These are phyloP conservation scores for Sesamia nonagrioides DNA, from an alignment of 1,140 invertebrate species.

Conservation along the genomic window DNA sequence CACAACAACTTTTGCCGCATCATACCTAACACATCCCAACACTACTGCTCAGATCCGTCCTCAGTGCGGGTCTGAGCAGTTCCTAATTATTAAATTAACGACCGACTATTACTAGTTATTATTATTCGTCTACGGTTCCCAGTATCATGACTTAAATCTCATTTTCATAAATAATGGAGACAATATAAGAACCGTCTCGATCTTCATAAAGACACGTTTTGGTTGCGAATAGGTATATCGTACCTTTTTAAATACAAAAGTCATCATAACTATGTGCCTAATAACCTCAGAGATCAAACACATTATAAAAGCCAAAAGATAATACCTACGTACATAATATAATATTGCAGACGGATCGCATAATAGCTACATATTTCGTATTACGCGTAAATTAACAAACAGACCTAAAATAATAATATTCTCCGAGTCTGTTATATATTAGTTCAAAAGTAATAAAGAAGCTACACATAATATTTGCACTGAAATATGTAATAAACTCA, in stretches of 20 bases:
- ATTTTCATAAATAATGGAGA: too few relatives aligned
- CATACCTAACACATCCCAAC: too few relatives aligned
- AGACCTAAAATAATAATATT: conserved; percentile 25
- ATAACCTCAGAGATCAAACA: background rate
- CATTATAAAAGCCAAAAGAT: background rate
- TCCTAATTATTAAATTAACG: too few relatives aligned
- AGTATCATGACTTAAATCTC: too few relatives aligned
- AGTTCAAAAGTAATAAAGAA: conserved; percentile 40
- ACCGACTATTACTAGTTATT: too few relatives aligned
- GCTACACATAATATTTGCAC: conserved; percentile 21
- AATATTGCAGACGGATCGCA: background rate
- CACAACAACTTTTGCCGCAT: too few relatives aligned
- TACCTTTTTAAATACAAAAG: background rate
- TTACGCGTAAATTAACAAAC: conserved; percentile 6
- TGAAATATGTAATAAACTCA: conserved; percentile 33
- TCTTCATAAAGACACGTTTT: too few relatives aligned
- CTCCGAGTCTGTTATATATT: conserved; percentile 3
- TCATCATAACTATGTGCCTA: background rate
- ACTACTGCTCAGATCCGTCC: too few relatives aligned
- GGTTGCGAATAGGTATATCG: background rate
- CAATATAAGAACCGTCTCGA: too few relatives aligned
- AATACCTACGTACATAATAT: background rate
- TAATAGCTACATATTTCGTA: conserved; percentile 5
- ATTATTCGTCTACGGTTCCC: too few relatives aligned
- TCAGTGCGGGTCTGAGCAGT: too few relatives aligned